A percentile compares a stretch with the other conserved stretches of the same genome.
Evolutionary conservation across 2,797 vertebrate genomes (phyloP).

Genomic region (Premnoplex brunnescens): DNA sequence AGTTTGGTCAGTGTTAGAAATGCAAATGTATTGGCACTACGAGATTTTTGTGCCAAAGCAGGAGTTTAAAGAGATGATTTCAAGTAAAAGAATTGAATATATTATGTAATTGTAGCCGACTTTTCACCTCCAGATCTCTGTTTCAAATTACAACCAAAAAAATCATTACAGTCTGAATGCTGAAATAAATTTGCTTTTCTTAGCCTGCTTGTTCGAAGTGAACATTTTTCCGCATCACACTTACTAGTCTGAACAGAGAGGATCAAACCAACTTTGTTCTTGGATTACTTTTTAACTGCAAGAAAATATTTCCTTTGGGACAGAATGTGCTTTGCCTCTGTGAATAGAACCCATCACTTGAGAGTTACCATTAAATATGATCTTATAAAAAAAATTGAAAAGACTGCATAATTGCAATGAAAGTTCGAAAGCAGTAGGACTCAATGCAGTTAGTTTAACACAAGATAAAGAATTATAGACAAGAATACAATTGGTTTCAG

Average conservation of each 20-base stretch:
- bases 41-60: neutral
- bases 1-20: neutral
- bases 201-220: neutral
- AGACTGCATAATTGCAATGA: neutral
- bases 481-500: neutral
- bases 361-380: neutral
- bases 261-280: neutral
- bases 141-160: neutral
- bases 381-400: neutral
- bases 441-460: neutral
- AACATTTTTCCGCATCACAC: neutral
- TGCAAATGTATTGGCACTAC: neutral
- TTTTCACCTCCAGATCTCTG: neutral
- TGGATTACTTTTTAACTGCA: neutral
- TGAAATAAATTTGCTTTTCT: neutral
- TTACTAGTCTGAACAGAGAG: neutral
- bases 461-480: neutral
- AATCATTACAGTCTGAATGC: neutral
- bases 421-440: neutral
- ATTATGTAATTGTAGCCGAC: neutral
- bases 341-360: neutral
- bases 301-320: neutral
- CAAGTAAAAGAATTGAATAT: neutral
- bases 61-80: neutral
- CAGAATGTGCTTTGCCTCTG: neutral